These are phyloP conservation scores for Dynastes maya DNA, from an alignment of 2,888 invertebrate species.

Conservation along the genomic window DNA sequence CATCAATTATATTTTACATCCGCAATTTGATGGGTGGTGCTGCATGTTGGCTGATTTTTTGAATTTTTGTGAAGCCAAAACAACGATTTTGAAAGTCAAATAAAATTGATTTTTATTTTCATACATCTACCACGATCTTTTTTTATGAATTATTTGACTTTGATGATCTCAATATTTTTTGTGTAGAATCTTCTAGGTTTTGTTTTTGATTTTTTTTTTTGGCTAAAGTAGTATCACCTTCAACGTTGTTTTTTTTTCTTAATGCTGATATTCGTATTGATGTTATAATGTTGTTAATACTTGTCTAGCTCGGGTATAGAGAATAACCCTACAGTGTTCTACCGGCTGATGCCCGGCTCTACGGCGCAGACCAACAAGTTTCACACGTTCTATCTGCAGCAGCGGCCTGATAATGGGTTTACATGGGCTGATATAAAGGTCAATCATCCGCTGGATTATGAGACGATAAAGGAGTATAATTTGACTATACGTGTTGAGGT, in stretches of 20 bases:
- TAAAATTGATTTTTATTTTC: too few species aligned
- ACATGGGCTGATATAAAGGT: constrained; percentile 98
- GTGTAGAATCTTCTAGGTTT: constrained; percentile 2
- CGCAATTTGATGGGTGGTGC: background rate
- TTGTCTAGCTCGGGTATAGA: constrained; percentile 91
- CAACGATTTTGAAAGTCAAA: constrained; percentile 7
- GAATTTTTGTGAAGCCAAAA: constrained; percentile 58
- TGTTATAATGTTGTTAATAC: constrained; percentile 36
- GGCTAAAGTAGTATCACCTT: constrained; percentile 23
- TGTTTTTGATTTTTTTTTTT: constrained; percentile 17
- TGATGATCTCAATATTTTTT: constrained; percentile 36
- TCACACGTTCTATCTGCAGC: constrained; percentile 96
- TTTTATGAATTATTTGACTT: constrained; percentile 51
- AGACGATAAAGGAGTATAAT: constrained; percentile 96
- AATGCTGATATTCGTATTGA: background rate
- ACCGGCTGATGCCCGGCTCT: constrained; percentile 95
- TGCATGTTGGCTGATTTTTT: constrained; percentile 54
- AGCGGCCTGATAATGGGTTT: constrained; percentile 91
- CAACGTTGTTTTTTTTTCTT: background rate
- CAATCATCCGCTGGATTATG: constrained; percentile 95
- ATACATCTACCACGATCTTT: background rate
- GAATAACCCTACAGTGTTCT: constrained; percentile 96
- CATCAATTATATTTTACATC: background rate
- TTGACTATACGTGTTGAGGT: constrained; percentile 97
- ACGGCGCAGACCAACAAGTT: constrained; percentile 97